Conservation (phyloP, 2,113 vertebrate species). For the Pteropus alecto region DNA sequence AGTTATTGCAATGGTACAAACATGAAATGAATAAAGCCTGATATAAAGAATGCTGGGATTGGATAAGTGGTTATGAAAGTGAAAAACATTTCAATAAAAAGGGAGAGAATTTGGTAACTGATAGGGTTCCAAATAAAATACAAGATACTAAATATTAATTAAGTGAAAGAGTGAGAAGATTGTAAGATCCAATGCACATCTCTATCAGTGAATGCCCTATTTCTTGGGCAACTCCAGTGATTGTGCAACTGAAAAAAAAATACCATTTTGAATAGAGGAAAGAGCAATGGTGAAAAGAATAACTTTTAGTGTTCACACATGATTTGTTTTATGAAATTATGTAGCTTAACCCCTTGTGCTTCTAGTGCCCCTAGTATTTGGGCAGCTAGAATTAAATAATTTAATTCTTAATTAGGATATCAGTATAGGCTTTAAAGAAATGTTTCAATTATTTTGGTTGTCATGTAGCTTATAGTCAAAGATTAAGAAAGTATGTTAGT, state of each 20-base stretch:
- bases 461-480: too few species aligned
- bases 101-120: not conserved
- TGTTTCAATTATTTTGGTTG: too few species aligned
- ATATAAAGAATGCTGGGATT: not conserved
- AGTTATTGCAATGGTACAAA: not conserved
- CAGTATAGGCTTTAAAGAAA: too few species aligned
- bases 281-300: conserved; percentile 24
- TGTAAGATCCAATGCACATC: not conserved
- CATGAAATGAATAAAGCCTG: not conserved
- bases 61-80: not conserved
- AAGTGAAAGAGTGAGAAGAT: not conserved
- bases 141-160: not conserved
- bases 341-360: too few species aligned
- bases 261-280: conserved; percentile 47
- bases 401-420: too few species aligned
- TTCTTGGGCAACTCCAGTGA: not conserved
- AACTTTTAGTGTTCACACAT: conserved; percentile 43
- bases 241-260: conserved; percentile 42
- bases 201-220: conserved; percentile 19
- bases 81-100: conserved; percentile 8
- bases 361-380: too few species aligned
- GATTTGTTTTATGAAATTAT: conserved; percentile 38
- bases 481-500: too few species aligned
- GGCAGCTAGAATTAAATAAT: too few species aligned
- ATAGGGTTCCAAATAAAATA: not conserved